Conservation (phyloP, 2,113 vertebrate genomes). For the Pandion haliaetus region DNA sequence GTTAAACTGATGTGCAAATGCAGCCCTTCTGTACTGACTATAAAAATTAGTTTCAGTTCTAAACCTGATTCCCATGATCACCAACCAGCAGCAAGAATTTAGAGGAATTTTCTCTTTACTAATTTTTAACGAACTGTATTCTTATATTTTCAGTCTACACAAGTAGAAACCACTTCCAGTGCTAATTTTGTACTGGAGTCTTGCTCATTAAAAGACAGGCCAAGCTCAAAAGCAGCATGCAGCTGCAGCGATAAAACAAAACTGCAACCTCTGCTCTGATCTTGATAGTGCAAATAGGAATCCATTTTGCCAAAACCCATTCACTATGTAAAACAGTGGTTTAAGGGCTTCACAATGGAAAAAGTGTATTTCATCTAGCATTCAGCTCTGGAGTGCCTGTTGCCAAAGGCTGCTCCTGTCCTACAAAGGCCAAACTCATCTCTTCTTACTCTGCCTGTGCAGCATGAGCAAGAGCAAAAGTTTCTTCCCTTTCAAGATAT, state of each 20-base stretch:
- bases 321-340: neutral
- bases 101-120: neutral
- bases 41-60: neutral
- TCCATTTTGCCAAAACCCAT: neutral
- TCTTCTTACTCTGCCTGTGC: neutral
- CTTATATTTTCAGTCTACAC: neutral
- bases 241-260: neutral
- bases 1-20: neutral
- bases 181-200: neutral
- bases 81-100: neutral
- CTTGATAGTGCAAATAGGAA: neutral
- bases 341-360: neutral
- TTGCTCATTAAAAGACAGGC: neutral
- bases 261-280: neutral
- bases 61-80: neutral
- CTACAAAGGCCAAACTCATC: neutral
- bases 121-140: neutral
- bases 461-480: neutral
- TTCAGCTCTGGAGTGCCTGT: neutral
- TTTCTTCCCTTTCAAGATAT: neutral
- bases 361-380: neutral
- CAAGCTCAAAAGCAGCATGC: neutral
- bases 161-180: neutral
- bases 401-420: neutral
- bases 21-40: neutral